Base-by-base conservation (phyloP, 92 coral and sea anemone species). In the Porites divaricata region DNA sequence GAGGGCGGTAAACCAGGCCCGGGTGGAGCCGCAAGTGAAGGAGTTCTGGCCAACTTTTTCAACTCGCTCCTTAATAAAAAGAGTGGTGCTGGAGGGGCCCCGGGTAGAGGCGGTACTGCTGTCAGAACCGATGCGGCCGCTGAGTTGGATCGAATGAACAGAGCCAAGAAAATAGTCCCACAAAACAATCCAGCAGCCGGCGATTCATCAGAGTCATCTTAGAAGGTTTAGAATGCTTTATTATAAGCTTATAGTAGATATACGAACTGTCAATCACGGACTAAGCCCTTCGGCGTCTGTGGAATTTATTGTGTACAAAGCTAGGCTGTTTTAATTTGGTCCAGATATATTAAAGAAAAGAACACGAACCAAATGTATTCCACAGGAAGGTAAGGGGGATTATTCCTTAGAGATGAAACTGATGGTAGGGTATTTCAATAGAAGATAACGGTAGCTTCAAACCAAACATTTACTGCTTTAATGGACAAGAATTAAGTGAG, bases 31-130 rank as follows among this genome's bases (percentile, higher is more conserved):
- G 79, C 98, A 4, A 95, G 95, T 54, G 99, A 97, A 74, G 99
- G 99, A n/a, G 99, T 97, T 19, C 94, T 97, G 35, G 99, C 99
- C 57, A 97, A 97, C 88, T 97, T 97, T 93, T 97, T 97, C 76
- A 97, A 97, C 88, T 95, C 98, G 50, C 89, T 97, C 79, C 88
- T 97, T 77, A 97, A 93, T 79, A 97, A 97, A 90, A 95, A 97
- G 82, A 91, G 97, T 15, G 94, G 88, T 49, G 87, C 90, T 26
- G 92, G 92, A 59, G 88, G 86, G 4, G 79, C 83, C 20, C 81
- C 67, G 83, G 91, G 97, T 62, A 83, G 91, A 21, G 94, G 93
- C 71, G 88, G 90, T 45, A 81, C 95, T 19, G 88, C 93, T 15
- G 99, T 86, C 8, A 88, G 99, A 21, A 93, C 92, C 63, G 99